A percentile compares a stretch with the other conserved stretches of the same genome.
Evolutionary conservation across 2,113 vertebrate species (phyloP).

Genomic region (Oophaga pumilio): DNA sequence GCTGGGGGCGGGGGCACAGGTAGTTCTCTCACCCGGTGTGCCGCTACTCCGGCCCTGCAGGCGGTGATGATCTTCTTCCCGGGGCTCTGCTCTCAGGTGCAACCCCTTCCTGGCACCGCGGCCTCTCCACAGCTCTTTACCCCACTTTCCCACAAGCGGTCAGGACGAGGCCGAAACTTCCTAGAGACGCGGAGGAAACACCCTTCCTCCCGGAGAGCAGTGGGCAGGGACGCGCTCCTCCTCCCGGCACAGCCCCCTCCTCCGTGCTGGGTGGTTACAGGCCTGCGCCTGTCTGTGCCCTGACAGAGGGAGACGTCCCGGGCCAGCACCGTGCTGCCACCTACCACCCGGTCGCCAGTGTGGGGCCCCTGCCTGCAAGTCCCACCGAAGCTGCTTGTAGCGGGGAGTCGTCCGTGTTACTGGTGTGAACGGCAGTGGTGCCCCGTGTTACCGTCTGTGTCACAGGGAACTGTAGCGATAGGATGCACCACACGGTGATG

Average conservation of each 20-base stretch:
- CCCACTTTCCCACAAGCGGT: slow-evolving; percentile 6
- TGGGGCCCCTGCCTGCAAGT: no score
- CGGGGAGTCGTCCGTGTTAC: no score
- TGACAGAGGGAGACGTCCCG: no score
- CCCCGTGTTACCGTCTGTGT: no score
- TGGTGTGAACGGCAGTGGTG: no score
- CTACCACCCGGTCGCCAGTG: no score
- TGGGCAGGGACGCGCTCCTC: slow-evolving; percentile 2
- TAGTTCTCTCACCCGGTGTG: slow-evolving; percentile 5
- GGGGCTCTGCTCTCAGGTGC: neutral
- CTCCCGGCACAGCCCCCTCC: neutral
- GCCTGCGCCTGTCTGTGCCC: neutral
- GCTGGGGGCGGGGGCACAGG: neutral
- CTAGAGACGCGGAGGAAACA: slow-evolving; percentile 47
- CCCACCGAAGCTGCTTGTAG: no score
- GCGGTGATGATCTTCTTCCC: neutral
- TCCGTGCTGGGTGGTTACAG: neutral
- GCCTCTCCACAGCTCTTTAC: neutral
- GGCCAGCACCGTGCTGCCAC: no score
- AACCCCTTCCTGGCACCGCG: neutral
- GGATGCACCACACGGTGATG: no score
- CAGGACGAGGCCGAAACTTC: slow-evolving; percentile 38
- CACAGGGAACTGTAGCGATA: no score
- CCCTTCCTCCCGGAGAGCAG: slow-evolving; percentile 50
- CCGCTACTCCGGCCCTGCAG: neutral